Evolutionary conservation across 1,140 invertebrate genomes (phyloP).

Genomic region (Sipha flava): DNA sequence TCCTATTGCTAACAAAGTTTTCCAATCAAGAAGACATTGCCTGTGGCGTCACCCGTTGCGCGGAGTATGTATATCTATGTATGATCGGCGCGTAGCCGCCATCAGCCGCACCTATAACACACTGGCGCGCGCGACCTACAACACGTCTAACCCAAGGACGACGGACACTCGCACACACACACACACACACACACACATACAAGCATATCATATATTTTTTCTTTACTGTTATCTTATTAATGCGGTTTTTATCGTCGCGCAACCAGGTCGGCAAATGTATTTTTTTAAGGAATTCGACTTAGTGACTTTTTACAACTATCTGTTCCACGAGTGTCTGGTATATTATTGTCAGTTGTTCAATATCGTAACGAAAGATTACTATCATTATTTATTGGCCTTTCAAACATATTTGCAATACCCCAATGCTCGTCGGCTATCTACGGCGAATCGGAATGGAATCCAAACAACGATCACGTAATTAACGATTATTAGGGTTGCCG

Average conservation of each 20-base stretch:
- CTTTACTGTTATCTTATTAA: slow-evolving; percentile 31
- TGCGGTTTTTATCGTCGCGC: background rate
- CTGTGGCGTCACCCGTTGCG: background rate
- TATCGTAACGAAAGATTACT: too few relatives aligned
- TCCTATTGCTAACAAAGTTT: background rate
- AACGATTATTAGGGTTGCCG: too few relatives aligned
- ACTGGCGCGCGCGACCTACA: background rate
- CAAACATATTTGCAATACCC: too few relatives aligned
- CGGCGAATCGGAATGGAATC: too few relatives aligned
- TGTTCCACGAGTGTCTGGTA: too few relatives aligned
- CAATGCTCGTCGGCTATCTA: too few relatives aligned
- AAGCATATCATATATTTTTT: background rate
- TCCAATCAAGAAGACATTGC: slow-evolving; percentile 5
- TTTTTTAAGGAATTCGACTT: background rate
- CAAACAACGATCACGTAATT: too few relatives aligned
- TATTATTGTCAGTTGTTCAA: too few relatives aligned
- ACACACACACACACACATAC: background rate
- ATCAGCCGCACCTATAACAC: slow-evolving; percentile 1
- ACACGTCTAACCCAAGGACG: slow-evolving; percentile 26
- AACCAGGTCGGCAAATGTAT: background rate
- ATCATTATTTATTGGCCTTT: too few relatives aligned
- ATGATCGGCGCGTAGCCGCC: background rate
- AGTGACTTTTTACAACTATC: too few relatives aligned
- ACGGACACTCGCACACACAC: background rate
- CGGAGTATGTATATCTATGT: background rate